Base-by-base conservation (phyloP, 2,113 vertebrate genomes). In the Apodemus speciosus region DNA sequence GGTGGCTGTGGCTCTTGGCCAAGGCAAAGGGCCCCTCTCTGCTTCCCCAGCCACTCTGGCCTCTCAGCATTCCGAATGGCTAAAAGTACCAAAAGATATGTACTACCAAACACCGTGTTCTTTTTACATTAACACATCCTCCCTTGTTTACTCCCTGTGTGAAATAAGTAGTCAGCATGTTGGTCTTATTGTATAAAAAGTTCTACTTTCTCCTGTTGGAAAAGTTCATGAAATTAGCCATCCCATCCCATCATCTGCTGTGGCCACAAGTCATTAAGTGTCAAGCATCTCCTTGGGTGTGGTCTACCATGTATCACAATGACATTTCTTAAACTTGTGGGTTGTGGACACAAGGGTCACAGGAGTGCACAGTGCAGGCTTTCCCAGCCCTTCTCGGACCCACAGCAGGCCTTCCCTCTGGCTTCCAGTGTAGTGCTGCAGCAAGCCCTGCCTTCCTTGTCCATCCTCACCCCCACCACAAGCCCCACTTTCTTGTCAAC, bases 251-350 rank as follows among this genome's bases (percentile, higher is more conserved):
- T 94, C 93, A 53, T 93, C 90, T 83, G 88, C 80, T 77, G n/a
- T 77, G 72, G 77, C 87, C 72, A 87, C 32, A 84, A 71, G 84
- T 76, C 81, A 43, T 93, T 95, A 77, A 79, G 87, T 94, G 73
- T 94, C 46, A 96, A 95, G 64, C 85, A 92, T 83, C 88, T 96
- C 88, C 53, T 2, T 69, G 93, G 94, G 95, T 90, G 80, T 88
- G 95, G 62, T 90, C 88, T 79, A 49, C 94, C 75, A 71, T 76
- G 75, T 43, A 16, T 87, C 72, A 64, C 43, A 38, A 2, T 69
- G 83, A 64, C 64, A 90, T 95, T 94, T 86, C 90, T 94, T 69
- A 92, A 71, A 75, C 76, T 71, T 89, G 66, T 35, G 88, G 76
- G 27, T 49, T 83, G 32, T 56, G 32, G 77, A 64, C 90, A 77